Evolutionary conservation across 2,113 vertebrate species (phyloP).

Genomic region (Gnathonemus longibarbis): DNA sequence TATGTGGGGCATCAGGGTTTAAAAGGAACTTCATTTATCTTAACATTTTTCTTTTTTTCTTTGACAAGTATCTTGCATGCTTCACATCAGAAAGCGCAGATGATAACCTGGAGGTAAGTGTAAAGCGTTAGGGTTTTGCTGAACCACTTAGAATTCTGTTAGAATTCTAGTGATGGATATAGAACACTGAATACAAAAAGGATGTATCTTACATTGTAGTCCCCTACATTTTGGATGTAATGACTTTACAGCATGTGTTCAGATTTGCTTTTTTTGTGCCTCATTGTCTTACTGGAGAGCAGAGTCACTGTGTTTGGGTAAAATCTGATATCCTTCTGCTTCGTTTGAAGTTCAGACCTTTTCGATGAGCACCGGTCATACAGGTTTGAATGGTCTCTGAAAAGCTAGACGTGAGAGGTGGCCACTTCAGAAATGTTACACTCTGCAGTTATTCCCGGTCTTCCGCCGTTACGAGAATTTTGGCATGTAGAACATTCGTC

Average conservation of each 20-base stretch:
- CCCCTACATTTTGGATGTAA: neutral
- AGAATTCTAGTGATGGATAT: neutral
- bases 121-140: neutral
- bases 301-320: neutral
- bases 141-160: neutral
- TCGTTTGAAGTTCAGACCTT: neutral
- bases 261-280: neutral
- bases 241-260: neutral
- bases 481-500: neutral
- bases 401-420: neutral
- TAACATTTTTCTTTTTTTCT: neutral
- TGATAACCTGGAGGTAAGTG: neutral
- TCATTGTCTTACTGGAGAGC: neutral
- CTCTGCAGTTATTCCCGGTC: neutral
- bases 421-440: neutral
- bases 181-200: neutral
- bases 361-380: neutral
- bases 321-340: neutral
- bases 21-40: conserved; percentile 1
- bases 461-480: neutral
- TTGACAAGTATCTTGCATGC: neutral
- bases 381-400: neutral
- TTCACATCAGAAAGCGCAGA: neutral
- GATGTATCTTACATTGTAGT: neutral
- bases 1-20: conserved; percentile 13